phyloP scores from a whole-genome alignment of 2,888 invertebrate genomes.

The Nipponacmea schrenckii region DNA sequence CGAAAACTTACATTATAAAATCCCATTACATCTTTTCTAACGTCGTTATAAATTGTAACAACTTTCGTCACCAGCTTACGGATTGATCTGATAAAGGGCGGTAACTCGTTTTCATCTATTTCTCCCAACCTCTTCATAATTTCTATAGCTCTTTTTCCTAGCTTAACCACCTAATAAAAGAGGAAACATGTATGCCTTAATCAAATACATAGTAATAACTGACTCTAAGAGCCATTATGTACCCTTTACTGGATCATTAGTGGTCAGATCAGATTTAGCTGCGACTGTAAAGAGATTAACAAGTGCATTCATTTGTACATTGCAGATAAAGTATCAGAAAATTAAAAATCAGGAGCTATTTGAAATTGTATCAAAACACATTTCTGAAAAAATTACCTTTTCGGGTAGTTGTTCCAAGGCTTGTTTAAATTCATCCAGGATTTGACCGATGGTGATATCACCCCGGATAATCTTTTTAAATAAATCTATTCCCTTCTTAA shows the following conservation, averaged over 20 bases:
- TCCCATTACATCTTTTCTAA: conserved; percentile 43
- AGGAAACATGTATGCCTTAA: not conserved
- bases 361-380: not conserved
- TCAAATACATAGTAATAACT: no score
- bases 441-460: conserved; percentile 33
- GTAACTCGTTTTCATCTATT: conserved; percentile 36
- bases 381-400: conserved; percentile 29
- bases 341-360: no score
- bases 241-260: no score
- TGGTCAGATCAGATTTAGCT: no score
- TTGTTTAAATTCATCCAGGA: conserved; percentile 33
- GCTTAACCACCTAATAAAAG: conserved; percentile 31
- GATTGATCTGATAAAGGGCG: conserved; percentile 33
- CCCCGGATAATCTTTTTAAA: conserved; percentile 36
- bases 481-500: conserved; percentile 34
- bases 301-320: no score
- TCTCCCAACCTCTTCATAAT: conserved; percentile 35
- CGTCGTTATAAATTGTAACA: conserved; percentile 38
- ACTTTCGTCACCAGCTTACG: conserved; percentile 35
- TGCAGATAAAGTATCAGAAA: no score
- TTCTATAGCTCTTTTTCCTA: conserved; percentile 28
- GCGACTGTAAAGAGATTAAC: no score
- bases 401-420: conserved; percentile 38
- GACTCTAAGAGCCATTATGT: no score
- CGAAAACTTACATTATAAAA: conserved; percentile 44